phyloP scores from a whole-genome alignment of 1,140 invertebrate genomes.

The Leptopilina clavipes region DNA sequence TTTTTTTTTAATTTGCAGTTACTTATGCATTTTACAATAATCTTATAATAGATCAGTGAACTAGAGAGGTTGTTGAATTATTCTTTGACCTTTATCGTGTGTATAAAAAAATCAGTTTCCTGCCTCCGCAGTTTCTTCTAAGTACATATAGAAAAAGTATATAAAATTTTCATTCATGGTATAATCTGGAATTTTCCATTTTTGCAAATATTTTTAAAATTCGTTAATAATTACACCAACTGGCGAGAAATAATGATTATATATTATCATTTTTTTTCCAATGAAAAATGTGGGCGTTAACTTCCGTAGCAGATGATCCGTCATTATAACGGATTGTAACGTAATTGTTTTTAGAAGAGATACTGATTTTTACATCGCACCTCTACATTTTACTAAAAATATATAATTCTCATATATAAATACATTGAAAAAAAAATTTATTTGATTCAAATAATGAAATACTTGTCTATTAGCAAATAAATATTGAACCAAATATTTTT shows the following conservation, averaged over 20 bases:
- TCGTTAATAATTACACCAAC: not conserved
- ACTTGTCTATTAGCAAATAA: too few species aligned
- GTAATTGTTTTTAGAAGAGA: not conserved
- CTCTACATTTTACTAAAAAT: not conserved
- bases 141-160: not conserved
- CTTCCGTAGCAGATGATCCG: not conserved
- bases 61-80: constrained; percentile 1
- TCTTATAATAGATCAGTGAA: not conserved
- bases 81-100: not conserved
- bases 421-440: too few species aligned
- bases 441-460: too few species aligned
- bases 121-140: not conserved
- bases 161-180: not conserved
- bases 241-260: not conserved
- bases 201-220: not conserved
- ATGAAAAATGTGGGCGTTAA: not conserved
- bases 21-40: too few species aligned
- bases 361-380: not conserved
- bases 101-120: not conserved
- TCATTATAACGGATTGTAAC: constrained; percentile 9
- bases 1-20: not conserved
- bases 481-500: too few species aligned
- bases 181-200: not conserved
- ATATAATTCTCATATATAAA: too few species aligned
- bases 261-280: not conserved